Percentiles rank a stretch among this genome's conserved stretches.
phyloP scores from a whole-genome alignment of 2,888 invertebrate genomes.

The Ariolimax columbianus region DNA sequence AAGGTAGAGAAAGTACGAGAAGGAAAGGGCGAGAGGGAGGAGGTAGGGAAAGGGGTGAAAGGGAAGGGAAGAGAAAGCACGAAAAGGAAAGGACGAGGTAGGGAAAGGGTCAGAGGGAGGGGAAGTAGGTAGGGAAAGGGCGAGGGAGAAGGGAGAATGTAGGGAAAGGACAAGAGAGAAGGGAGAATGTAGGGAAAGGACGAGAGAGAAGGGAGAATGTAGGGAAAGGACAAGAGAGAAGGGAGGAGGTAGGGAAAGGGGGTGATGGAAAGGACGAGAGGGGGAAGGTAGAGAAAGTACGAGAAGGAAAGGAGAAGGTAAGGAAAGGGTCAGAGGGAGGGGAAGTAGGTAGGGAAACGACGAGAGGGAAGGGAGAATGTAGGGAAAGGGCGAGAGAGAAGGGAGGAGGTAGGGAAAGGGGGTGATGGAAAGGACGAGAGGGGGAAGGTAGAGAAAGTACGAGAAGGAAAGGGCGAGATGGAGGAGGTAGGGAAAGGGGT shows the following conservation, averaged over 20 bases:
- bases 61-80: not conserved
- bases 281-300: too few species aligned
- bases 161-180: not conserved
- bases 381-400: too few species aligned
- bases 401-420: not conserved
- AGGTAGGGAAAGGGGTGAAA: not conserved
- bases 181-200: not conserved
- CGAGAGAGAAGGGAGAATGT: not conserved
- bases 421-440: not conserved
- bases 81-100: constrained; percentile 16
- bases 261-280: not conserved
- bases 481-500: not conserved
- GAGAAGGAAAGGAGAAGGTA: too few species aligned
- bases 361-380: too few species aligned
- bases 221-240: not conserved
- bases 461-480: not conserved
- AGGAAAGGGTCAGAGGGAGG: too few species aligned
- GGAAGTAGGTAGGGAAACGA: too few species aligned
- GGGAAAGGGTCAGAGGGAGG: not conserved
- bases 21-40: not conserved
- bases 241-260: not conserved
- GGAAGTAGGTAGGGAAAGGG: not conserved
- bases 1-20: not conserved
- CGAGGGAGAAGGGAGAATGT: not conserved
- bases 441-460: not conserved